phyloP scores from a whole-genome alignment of 2,113 vertebrate species.

The Protobothrops flavoviridis region DNA sequence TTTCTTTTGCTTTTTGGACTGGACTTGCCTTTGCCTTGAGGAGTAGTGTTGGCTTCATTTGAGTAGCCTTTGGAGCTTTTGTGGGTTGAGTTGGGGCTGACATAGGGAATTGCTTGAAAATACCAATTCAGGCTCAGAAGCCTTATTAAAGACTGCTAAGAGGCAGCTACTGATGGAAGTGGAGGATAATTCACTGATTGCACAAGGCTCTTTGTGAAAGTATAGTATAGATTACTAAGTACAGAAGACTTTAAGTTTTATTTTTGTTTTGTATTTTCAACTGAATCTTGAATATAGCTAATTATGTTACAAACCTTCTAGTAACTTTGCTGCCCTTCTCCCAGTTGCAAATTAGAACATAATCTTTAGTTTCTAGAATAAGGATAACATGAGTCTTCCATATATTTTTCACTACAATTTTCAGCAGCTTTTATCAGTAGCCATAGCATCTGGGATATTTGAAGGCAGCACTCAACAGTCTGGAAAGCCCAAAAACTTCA shows the following conservation, averaged over 20 bases:
- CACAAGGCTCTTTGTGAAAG: not conserved
- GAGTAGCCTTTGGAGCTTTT: not conserved
- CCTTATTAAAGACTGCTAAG: not conserved
- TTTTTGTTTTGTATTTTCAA: not conserved
- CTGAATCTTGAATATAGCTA: not conserved
- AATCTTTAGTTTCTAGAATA: not conserved
- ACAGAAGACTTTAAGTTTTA: not conserved
- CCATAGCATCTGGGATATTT: not conserved
- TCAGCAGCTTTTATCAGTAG: not conserved
- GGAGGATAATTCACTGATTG: not conserved
- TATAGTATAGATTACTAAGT: not conserved
- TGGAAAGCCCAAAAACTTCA: not conserved
- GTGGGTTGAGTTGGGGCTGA: not conserved
- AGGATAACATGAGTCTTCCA: not conserved
- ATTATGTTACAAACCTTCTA: not conserved
- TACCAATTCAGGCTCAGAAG: not conserved
- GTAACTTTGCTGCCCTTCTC: not conserved
- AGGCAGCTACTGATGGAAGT: not conserved
- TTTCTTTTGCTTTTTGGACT: not conserved
- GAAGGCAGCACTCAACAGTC: not conserved
- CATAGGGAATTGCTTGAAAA: not conserved
- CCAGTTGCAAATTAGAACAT: not conserved
- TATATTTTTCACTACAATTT: not conserved
- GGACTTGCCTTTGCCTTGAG: not conserved
- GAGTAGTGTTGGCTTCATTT: not conserved